A percentile compares a stretch with the other conserved stretches of the same genome.
phyloP scores from a whole-genome alignment of 2,113 vertebrate genomes.

The Trematocara variabile region DNA sequence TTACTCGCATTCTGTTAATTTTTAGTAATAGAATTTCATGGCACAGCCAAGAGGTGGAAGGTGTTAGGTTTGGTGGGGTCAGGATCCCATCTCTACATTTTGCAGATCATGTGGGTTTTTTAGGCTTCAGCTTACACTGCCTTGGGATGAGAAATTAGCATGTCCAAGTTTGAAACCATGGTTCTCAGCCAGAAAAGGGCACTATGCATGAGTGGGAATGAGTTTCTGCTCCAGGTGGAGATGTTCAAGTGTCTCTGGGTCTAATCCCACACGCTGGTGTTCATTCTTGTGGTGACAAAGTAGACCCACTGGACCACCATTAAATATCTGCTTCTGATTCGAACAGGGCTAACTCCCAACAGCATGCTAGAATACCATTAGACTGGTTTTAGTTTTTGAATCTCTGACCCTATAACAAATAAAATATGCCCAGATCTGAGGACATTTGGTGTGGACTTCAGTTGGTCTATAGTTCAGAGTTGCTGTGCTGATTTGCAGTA shows the following conservation, averaged over 20 bases:
- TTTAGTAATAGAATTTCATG: rapidly evolving
- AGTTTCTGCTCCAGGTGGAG: neutral
- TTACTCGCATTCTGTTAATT: neutral
- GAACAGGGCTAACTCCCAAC: neutral
- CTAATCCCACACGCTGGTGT: neutral
- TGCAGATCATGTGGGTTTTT: neutral
- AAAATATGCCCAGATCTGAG: neutral
- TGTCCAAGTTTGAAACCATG: neutral
- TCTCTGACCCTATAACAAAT: neutral
- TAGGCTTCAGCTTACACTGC: neutral
- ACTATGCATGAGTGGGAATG: neutral
- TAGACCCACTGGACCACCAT: neutral
- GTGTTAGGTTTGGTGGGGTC: neutral
- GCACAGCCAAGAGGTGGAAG: neutral
- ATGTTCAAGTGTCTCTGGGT: neutral
- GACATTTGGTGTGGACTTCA: neutral
- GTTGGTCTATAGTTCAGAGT: neutral
- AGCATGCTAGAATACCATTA: neutral
- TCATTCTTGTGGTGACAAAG: neutral
- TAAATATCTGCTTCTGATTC: neutral
- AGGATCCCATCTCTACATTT: neutral
- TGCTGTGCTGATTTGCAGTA: neutral
- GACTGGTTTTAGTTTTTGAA: neutral
- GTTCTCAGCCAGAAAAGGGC: neutral
- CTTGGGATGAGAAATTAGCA: neutral